These are phyloP conservation scores for Plebejus argus DNA, from an alignment of 2,888 invertebrate genomes.

Conservation along the genomic window DNA sequence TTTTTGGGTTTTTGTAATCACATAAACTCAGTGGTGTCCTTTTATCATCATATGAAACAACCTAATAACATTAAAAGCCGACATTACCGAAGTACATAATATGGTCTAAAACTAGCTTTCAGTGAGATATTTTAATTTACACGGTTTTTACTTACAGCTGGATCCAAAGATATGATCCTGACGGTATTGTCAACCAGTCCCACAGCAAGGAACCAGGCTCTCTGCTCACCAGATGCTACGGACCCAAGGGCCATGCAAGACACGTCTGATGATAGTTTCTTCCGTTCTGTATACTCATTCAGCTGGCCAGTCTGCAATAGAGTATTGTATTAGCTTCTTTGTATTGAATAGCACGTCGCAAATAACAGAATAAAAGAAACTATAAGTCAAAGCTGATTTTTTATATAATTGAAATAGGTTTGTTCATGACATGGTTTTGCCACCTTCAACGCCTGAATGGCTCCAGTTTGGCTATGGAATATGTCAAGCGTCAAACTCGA, in stretches of 20 bases:
- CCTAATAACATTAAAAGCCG: background rate
- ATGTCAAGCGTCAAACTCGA: constrained; percentile 83
- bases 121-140: background rate
- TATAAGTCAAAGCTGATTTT: background rate
- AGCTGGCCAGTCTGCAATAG: constrained; percentile 94
- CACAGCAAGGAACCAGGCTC: constrained; percentile 97
- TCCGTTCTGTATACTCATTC: constrained; percentile 98
- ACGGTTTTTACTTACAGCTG: constrained; percentile 81
- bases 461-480: constrained; percentile 89
- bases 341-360: no score
- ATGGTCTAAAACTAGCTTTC: background rate
- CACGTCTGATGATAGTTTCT: constrained; percentile 97
- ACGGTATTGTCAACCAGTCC: constrained; percentile 98
- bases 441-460: constrained; percentile 82
- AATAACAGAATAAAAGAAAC: no score
- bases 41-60: constrained; percentile 66
- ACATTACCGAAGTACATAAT: background rate
- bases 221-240: constrained; percentile 96
- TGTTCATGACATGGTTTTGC: constrained; percentile 85
- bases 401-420: constrained; percentile 31
- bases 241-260: constrained; percentile 99
- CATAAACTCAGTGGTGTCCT: constrained; percentile 77
- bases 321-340: constrained; percentile 24
- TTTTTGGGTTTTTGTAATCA: constrained; percentile 77
- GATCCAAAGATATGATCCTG: constrained; percentile 97